Conservation (phyloP, 64 coral and sea anemone genomes). For the Astreopora myriophthalma region DNA sequence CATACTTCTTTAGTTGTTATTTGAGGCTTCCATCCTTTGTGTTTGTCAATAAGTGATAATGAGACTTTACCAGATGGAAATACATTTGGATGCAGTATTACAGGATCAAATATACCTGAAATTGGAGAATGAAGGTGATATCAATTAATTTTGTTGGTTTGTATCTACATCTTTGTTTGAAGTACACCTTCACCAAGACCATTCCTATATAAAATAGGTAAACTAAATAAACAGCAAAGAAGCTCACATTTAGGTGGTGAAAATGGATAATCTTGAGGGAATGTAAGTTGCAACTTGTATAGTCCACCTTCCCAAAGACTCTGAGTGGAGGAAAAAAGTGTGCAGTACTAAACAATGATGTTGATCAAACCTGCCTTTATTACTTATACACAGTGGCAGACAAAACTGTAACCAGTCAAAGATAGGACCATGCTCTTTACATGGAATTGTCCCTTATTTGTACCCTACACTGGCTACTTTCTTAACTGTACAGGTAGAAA, state of each 20-base stretch:
- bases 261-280: conserved; percentile 80
- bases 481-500: too few species aligned
- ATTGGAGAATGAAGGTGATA: not conserved
- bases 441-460: too few species aligned
- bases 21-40: conserved; percentile 96
- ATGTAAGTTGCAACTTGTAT: conserved; percentile 58
- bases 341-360: too few species aligned
- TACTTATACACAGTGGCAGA: too few species aligned
- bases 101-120: conserved; percentile 84
- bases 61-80: conserved; percentile 95
- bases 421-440: too few species aligned
- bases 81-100: conserved; percentile 95
- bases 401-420: too few species aligned
- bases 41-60: conserved; percentile 91
- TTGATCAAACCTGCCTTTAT: too few species aligned
- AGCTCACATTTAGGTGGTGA: conserved; percentile 86
- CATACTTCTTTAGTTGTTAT: conserved; percentile 83
- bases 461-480: too few species aligned
- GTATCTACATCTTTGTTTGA: too few species aligned
- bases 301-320: conserved; percentile 79
- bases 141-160: not conserved
- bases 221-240: not conserved
- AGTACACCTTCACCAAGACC: too few species aligned
- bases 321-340: not conserved
- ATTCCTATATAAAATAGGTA: too few species aligned